Base-by-base conservation (phyloP, 2,888 invertebrate genomes). In the Tenthredo distinguenda region DNA sequence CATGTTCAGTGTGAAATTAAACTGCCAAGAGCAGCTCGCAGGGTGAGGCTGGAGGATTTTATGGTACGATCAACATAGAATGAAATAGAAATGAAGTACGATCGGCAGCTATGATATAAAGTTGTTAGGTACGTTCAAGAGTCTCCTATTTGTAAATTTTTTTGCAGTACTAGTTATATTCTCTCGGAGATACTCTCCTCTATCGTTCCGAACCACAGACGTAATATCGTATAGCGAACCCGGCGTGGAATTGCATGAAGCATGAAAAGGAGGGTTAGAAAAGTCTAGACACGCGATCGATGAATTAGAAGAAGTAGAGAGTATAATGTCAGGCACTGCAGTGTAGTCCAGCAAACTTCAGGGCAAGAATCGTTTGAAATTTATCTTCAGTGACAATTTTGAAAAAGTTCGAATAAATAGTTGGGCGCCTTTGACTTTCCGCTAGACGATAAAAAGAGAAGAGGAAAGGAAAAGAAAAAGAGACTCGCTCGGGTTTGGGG, bases 341-440 rank as follows among this genome's bases (percentile, higher is more conserved):
- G 47, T 62, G 7, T 34, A 34, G 68, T 34, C 34, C 12, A 34
- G 68, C 34, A 68, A 68, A 68, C 15, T 68, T 34, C 2, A 5
- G 12, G 68, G 34, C 34, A 68, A 68, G 6, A 5, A 26, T 68
- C 68, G 26, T 77, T 31, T n/a, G 34, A 18, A 55, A 55, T 55
- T 31, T 40, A 18, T 77, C 34, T 77, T 50, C 9, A 77, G 77
- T 77, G 18, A 31, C 15, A 31, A 15, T 15, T 50, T 18, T 1
- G 31, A 31, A 55, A 34, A 31, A 31, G 55, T 26, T 71, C 0
- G 37, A 77, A 50, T 77, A 31, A 55, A 65, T 85, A 84, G 85
- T 71, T 81, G 34, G 34, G 87, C 85, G 86, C 87, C 86, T 86
- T 85, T 85, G 85, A 85, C 86, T 86, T 58, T 84, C 84, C 68